Evolutionary conservation across 2,797 vertebrate genomes (phyloP).

Genomic region (Sylvia borin): DNA sequence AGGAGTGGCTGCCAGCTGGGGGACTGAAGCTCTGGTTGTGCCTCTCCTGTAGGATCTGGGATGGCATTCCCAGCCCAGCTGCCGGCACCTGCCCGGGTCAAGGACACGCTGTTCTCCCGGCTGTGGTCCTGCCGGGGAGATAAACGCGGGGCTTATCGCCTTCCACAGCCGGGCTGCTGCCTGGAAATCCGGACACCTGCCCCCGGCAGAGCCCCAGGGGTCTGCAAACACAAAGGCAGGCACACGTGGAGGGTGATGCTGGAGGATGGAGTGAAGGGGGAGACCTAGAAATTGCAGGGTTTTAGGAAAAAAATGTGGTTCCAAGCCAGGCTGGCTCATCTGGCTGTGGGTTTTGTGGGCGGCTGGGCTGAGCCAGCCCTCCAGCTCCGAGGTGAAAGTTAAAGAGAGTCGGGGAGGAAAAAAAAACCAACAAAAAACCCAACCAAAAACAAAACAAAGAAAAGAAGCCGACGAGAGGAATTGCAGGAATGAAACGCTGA

Average conservation of each 20-base stretch:
- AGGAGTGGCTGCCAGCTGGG: background rate
- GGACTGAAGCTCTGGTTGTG: background rate
- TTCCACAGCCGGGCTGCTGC: background rate
- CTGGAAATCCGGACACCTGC: background rate
- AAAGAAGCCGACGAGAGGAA: background rate
- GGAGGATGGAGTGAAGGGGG: background rate
- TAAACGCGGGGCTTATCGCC: background rate
- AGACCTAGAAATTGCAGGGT: background rate
- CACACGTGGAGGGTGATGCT: rapidly evolving
- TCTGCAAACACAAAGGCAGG: background rate
- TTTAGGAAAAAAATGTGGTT: background rate
- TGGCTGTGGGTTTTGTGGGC: rapidly evolving
- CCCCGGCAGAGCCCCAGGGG: rapidly evolving
- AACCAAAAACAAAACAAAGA: background rate
- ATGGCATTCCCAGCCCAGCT: background rate
- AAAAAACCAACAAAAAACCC: too few species aligned
- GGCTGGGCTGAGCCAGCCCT: background rate
- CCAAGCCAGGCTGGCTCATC: background rate
- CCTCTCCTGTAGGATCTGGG: background rate
- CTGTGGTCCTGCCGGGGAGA: background rate
- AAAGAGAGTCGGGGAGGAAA: background rate
- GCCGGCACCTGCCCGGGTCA: slow-evolving; percentile 17
- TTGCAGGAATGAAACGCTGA: background rate
- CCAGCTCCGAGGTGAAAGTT: background rate
- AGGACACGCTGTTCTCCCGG: background rate